phyloP scores from a whole-genome alignment of 2,113 vertebrate genomes.

The Lepisosteus oculatus region DNA sequence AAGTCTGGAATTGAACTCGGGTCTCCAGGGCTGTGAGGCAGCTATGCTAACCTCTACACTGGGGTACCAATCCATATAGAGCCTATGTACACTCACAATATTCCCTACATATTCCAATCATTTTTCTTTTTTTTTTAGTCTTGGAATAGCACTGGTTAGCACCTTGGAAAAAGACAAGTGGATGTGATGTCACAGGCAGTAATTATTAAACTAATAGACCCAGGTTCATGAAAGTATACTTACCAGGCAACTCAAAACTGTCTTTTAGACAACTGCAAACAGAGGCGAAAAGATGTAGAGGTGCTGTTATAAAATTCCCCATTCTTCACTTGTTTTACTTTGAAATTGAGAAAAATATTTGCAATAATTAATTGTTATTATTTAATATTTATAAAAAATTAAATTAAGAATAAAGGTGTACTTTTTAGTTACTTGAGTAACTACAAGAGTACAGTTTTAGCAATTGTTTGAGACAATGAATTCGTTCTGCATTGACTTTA shows the following conservation, averaged over 20 bases:
- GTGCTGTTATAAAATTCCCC: constrained; percentile 6
- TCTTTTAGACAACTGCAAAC: constrained; percentile 18
- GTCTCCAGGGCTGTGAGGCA: too few relatives aligned
- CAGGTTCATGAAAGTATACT: constrained; percentile 22
- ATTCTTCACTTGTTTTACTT: neutral
- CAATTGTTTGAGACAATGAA: too few relatives aligned
- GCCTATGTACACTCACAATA: neutral
- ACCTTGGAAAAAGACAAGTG: constrained; percentile 24
- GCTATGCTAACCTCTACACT: neutral
- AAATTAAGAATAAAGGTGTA: too few relatives aligned
- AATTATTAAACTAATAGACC: constrained; percentile 31
- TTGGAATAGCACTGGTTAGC: constrained; percentile 26
- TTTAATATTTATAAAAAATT: too few relatives aligned
- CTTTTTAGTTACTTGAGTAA: too few relatives aligned
- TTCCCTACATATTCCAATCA: constrained; percentile 7
- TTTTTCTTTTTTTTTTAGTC: constrained; percentile 4
- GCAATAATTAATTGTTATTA: too few relatives aligned
- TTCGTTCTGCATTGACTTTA: too few relatives aligned
- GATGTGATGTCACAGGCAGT: constrained; percentile 12
- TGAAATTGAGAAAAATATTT: neutral
- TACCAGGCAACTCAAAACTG: too few relatives aligned
- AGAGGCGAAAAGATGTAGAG: constrained; percentile 30
- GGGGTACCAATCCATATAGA: constrained; percentile 8
- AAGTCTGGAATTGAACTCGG: too few relatives aligned
- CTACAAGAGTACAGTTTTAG: too few relatives aligned